Conservation (phyloP, 2,797 vertebrate genomes). For the Channallabes apus region DNA sequence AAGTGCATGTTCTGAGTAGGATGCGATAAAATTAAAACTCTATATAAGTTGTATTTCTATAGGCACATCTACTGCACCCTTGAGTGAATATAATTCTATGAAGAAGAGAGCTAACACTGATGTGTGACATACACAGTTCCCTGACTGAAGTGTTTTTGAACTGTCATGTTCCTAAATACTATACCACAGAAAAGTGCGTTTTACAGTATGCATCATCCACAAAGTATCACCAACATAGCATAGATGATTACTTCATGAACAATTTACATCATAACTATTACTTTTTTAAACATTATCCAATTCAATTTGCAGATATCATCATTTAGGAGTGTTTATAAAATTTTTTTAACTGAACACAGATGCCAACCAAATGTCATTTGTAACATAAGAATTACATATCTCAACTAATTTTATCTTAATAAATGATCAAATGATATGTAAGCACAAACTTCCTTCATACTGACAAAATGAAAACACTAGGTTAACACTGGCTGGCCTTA, state of each 20-base stretch:
- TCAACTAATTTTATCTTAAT: constrained; percentile 12
- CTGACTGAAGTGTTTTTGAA: constrained; percentile 60
- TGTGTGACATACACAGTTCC: constrained; percentile 68
- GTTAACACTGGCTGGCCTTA: constrained; percentile 67
- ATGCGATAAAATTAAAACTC: not conserved
- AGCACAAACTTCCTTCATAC: constrained; percentile 69
- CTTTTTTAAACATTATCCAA: not conserved
- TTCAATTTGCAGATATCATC: not conserved
- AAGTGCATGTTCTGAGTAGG: not conserved
- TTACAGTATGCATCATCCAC: constrained; percentile 31
- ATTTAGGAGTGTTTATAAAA: constrained; percentile 43
- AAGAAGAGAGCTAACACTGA: constrained; percentile 63
- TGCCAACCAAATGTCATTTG: no score
- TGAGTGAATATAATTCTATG: constrained; percentile 3
- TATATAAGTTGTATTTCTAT: constrained; percentile 4
- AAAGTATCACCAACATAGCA: constrained; percentile 9
- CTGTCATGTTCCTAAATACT: constrained; percentile 30
- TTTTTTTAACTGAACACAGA: not conserved
- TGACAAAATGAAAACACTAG: constrained; percentile 65
- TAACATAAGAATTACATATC: no score
- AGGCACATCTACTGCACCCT: not conserved
- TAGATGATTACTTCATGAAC: not conserved
- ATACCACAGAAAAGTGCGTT: constrained; percentile 45
- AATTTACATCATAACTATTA: not conserved
- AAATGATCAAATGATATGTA: constrained; percentile 33